phyloP scores from a whole-genome alignment of 2,888 invertebrate species.

The Eumerus sabulonum region DNA sequence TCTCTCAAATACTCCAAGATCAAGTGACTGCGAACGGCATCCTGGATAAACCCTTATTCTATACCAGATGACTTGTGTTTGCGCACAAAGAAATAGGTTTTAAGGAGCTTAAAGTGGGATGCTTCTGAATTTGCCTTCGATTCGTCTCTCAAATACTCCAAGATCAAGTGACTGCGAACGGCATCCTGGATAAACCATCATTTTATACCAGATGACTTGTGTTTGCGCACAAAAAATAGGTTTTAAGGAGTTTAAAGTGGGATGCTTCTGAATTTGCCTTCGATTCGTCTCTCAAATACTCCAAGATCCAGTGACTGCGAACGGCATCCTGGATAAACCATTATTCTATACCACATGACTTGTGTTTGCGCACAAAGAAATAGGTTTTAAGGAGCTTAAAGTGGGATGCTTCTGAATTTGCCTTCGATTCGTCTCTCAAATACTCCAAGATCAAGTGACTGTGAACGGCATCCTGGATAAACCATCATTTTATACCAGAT shows the following conservation, averaged over 20 bases:
- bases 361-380: conserved; percentile 1
- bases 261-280: background rate
- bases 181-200: conserved; percentile 6
- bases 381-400: background rate
- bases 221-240: background rate
- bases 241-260: background rate
- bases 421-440: conserved; percentile 26
- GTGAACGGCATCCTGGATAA: conserved; percentile 34
- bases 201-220: conserved; percentile 6
- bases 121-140: background rate
- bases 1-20: conserved; percentile 14
- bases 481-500: conserved; percentile 26
- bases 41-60: background rate
- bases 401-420: conserved; percentile 1
- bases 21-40: conserved; percentile 1
- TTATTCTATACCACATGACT: conserved; percentile 1
- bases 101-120: conserved; percentile 2
- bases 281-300: conserved; percentile 4
- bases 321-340: conserved; percentile 6
- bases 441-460: conserved; percentile 25
- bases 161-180: conserved; percentile 1
- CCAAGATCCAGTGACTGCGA: background rate
- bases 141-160: conserved; percentile 3
- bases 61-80: conserved; percentile 6
- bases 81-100: background rate